phyloP scores from a whole-genome alignment of 2,888 invertebrate species.

The Chydorus sphaericus region DNA sequence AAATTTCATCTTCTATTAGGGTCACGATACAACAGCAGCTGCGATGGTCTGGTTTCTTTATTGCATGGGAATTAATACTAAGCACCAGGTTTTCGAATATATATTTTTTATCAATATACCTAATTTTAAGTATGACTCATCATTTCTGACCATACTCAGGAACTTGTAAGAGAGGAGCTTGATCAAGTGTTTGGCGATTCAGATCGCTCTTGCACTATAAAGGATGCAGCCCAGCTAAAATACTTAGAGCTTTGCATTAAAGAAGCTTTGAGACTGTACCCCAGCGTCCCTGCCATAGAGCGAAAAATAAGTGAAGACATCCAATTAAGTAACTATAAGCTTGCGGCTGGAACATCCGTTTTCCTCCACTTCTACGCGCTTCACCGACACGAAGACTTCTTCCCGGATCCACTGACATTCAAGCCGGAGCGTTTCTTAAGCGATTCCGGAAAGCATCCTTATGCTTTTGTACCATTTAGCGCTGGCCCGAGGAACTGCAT shows the following conservation, averaged over 20 bases:
- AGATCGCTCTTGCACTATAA: conserved; percentile 58
- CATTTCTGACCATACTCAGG: no score
- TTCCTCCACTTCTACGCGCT: conserved; percentile 82
- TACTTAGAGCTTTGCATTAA: conserved; percentile 64
- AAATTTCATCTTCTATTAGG: conserved; percentile 25
- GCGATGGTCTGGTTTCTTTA: conserved; percentile 38
- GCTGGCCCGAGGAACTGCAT: conserved; percentile 29
- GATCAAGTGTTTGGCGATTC: conserved; percentile 60
- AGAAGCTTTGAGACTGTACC: conserved; percentile 64
- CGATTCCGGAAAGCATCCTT: conserved; percentile 26
- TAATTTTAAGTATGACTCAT: no score
- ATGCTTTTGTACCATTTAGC: conserved; percentile 32
- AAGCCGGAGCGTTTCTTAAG: conserved; percentile 36
- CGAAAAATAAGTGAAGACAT: conserved; percentile 55
- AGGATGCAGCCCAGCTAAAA: conserved; percentile 73
- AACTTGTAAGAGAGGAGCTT: conserved; percentile 54
- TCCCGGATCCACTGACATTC: conserved; percentile 35
- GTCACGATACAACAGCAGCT: conserved; percentile 42
- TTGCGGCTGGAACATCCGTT: conserved; percentile 62
- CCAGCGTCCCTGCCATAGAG: conserved; percentile 64
- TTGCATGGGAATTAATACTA: conserved; percentile 35
- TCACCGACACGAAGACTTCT: conserved; percentile 42
- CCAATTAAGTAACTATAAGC: conserved; percentile 47
- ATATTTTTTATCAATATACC: no score
- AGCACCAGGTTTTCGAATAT: conserved; percentile 34